A percentile compares a stretch with the other conserved stretches of the same genome.
Evolutionary conservation across 2,888 invertebrate species (phyloP).

Genomic region (Quadroppia sp.): DNA sequence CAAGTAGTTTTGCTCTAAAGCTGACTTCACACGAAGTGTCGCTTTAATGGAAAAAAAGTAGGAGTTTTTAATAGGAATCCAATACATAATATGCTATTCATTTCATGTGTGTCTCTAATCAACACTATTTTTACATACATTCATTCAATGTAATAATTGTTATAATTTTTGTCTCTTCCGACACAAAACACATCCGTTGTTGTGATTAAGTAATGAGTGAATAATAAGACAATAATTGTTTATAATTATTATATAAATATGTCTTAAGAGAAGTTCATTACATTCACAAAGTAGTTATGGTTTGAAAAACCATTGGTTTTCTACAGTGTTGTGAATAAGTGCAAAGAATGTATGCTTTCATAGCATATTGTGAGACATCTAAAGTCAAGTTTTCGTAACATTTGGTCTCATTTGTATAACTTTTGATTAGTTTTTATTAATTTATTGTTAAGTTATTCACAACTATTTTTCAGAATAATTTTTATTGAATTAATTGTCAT

Average conservation of each 20-base stretch:
- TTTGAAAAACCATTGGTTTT: no score
- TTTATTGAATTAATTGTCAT: no score
- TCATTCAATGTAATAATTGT: neutral
- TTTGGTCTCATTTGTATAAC: no score
- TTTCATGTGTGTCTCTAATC: neutral
- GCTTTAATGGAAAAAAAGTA: neutral
- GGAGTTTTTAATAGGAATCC: neutral
- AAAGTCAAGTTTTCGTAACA: neutral
- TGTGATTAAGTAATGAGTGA: neutral
- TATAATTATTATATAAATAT: neutral
- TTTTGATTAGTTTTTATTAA: neutral
- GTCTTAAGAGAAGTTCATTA: neutral
- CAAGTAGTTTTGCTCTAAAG: neutral
- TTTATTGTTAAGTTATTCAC: neutral
- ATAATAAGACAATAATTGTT: neutral
- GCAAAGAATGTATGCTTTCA: neutral
- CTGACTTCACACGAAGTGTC: neutral
- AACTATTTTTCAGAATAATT: neutral
- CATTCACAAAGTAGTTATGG: neutral
- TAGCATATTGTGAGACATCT: constrained; percentile 29
- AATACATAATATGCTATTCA: neutral
- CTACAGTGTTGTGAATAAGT: neutral
- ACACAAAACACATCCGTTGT: constrained; percentile 27
- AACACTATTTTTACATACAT: neutral
- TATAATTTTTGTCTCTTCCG: neutral